These are phyloP conservation scores for Dromius quadrimaculatus DNA, from an alignment of 2,888 invertebrate species.

Conservation along the genomic window DNA sequence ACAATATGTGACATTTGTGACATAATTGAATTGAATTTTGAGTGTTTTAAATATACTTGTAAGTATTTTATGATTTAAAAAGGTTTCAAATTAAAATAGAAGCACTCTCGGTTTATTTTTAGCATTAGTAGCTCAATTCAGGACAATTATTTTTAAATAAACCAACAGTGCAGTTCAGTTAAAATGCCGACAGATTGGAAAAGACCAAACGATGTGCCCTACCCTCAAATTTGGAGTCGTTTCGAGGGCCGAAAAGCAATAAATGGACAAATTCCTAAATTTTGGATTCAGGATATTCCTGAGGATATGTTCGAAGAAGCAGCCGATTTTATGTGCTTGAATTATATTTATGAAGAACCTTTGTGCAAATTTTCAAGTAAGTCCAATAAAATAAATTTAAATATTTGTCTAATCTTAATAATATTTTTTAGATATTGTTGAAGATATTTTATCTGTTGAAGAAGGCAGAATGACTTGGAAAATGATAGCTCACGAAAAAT, in stretches of 20 bases:
- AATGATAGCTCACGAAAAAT: conserved; percentile 59
- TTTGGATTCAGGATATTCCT: conserved; percentile 69
- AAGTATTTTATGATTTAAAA: too few relatives aligned
- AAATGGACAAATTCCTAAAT: conserved; percentile 63
- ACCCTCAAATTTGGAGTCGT: conserved; percentile 66
- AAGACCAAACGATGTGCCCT: conserved; percentile 64
- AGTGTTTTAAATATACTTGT: too few relatives aligned
- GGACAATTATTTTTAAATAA: too few relatives aligned
- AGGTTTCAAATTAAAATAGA: too few relatives aligned
- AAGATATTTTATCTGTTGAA: conserved; percentile 36
- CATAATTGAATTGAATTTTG: too few relatives aligned
- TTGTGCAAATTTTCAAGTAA: conserved; percentile 67
- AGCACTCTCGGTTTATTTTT: too few relatives aligned
- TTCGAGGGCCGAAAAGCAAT: conserved; percentile 62
- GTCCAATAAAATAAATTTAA: neutral
- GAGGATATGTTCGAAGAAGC: conserved; percentile 66
- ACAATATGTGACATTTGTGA: too few relatives aligned
- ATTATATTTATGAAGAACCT: conserved; percentile 70
- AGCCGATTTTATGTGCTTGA: conserved; percentile 64
- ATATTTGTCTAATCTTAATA: neutral
- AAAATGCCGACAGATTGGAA: conserved; percentile 60
- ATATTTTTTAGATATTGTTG: conserved; percentile 3
- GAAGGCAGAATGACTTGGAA: conserved; percentile 49
- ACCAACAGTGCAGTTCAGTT: too few relatives aligned
- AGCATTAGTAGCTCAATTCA: too few relatives aligned